Conservation (phyloP, 2,113 vertebrate species). For the Dipodomys stephensi region DNA sequence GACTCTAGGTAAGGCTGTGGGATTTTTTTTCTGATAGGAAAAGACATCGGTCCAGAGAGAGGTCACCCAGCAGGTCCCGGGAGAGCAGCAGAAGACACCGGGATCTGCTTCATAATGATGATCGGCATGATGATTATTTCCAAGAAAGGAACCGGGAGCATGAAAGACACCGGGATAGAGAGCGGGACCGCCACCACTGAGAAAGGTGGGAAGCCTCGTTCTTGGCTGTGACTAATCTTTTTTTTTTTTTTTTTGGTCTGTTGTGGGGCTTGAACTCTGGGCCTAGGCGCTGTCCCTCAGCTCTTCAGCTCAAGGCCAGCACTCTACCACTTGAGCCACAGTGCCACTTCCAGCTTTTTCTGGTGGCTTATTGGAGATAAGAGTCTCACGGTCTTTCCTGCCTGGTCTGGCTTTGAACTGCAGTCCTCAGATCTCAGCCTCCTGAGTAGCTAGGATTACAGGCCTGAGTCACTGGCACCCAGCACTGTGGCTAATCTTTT, state of each 20-base stretch:
- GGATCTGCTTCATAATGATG: conserved; percentile 88
- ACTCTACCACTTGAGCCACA: too few relatives aligned
- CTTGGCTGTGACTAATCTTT: not conserved
- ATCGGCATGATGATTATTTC: conserved; percentile 92
- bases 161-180: conserved; percentile 89
- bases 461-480: too few relatives aligned
- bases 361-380: too few relatives aligned
- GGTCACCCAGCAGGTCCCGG: conserved; percentile 90
- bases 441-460: too few relatives aligned
- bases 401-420: too few relatives aligned
- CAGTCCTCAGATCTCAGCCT: too few relatives aligned
- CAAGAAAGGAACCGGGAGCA: conserved; percentile 90
- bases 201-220: conserved; percentile 78
- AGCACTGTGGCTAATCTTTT: not conserved
- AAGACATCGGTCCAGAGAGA: conserved; percentile 90
- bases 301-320: too few relatives aligned
- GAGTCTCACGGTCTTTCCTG: too few relatives aligned
- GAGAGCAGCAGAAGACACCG: conserved; percentile 91
- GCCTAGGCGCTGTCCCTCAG: too few relatives aligned
- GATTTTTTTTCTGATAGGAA: conserved; percentile 82
- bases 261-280: too few relatives aligned
- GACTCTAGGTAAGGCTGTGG: fast-evolving
- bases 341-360: too few relatives aligned
- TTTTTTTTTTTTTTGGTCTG: too few relatives aligned
- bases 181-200: conserved; percentile 91